These are phyloP conservation scores for Melanostoma mellinum DNA, from an alignment of 2,888 invertebrate species.

Conservation along the genomic window DNA sequence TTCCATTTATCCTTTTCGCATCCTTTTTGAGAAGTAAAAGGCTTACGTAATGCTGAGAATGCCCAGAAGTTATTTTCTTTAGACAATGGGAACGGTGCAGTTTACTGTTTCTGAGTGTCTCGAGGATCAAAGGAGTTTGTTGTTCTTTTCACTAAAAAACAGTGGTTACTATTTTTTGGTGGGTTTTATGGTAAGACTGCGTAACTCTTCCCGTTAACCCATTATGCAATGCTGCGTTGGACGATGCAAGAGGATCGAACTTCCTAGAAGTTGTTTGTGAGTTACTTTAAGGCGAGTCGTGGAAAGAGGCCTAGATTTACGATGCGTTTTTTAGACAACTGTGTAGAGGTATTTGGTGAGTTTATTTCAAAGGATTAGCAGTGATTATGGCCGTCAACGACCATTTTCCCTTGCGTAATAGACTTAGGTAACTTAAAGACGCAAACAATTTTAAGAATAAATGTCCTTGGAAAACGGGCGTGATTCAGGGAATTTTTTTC, in stretches of 20 bases:
- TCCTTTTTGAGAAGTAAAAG: conserved; percentile 43
- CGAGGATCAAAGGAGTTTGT: conserved; percentile 27
- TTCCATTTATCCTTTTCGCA: conserved; percentile 27
- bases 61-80: conserved; percentile 9
- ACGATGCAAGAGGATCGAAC: conserved; percentile 11
- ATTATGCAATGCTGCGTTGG: conserved; percentile 45
- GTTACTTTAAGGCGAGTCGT: background rate
- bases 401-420: conserved; percentile 20
- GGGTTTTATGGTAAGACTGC: conserved; percentile 42
- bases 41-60: conserved; percentile 51
- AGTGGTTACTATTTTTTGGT: conserved; percentile 10
- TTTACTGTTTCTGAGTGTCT: conserved; percentile 14
- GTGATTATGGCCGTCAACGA: conserved; percentile 56
- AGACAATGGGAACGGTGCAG: conserved; percentile 33
- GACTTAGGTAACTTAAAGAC: conserved; percentile 1
- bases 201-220: conserved; percentile 70
- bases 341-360: conserved; percentile 17
- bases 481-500: background rate
- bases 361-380: conserved; percentile 65
- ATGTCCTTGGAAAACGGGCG: conserved; percentile 29
- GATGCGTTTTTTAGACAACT: conserved; percentile 1
- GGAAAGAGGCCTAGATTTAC: conserved; percentile 2
- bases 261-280: conserved; percentile 35
- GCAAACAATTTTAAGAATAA: background rate
- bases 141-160: conserved; percentile 16